phyloP scores from a whole-genome alignment of 2,888 invertebrate genomes.

The Pseudococcus longispinus region DNA sequence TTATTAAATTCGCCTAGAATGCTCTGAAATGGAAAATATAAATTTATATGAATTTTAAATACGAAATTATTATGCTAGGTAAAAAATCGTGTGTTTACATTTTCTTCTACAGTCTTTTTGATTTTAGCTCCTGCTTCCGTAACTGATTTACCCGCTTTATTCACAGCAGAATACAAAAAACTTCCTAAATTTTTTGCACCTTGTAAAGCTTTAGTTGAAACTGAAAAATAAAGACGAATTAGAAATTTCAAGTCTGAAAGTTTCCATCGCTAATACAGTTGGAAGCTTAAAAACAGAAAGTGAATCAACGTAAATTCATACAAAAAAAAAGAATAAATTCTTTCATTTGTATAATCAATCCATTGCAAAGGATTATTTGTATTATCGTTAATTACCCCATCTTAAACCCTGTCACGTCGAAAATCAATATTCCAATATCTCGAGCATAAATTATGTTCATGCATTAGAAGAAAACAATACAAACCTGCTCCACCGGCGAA shows the following conservation, averaged over 20 bases:
- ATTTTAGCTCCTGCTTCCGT: conserved; percentile 90
- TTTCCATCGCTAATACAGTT: too few species aligned
- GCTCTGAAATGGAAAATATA: conserved; percentile 71
- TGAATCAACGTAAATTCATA: too few species aligned
- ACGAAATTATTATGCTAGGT: conserved; percentile 54
- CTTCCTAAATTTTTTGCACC: conserved; percentile 90
- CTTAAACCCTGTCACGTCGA: too few species aligned
- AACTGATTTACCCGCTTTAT: conserved; percentile 92
- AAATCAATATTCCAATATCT: too few species aligned
- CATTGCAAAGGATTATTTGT: too few species aligned
- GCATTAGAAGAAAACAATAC: neutral
- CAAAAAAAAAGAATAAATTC: too few species aligned
- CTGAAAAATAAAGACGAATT: conserved; percentile 64
- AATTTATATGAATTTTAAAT: neutral
- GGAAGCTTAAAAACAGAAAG: too few species aligned
- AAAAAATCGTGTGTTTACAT: conserved; percentile 71
- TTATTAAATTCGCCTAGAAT: conserved; percentile 96
- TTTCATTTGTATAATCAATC: too few species aligned
- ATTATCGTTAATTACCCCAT: too few species aligned
- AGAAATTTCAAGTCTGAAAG: neutral
- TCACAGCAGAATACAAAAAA: conserved; percentile 93
- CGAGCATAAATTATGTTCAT: neutral
- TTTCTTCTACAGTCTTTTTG: conserved; percentile 95
- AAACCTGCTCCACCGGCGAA: conserved; percentile 69
- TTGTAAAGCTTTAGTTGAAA: conserved; percentile 87